Base-by-base conservation (phyloP, 35 echinoderm and acorn worm species). In the Heliocidaris erythrogramma region DNA sequence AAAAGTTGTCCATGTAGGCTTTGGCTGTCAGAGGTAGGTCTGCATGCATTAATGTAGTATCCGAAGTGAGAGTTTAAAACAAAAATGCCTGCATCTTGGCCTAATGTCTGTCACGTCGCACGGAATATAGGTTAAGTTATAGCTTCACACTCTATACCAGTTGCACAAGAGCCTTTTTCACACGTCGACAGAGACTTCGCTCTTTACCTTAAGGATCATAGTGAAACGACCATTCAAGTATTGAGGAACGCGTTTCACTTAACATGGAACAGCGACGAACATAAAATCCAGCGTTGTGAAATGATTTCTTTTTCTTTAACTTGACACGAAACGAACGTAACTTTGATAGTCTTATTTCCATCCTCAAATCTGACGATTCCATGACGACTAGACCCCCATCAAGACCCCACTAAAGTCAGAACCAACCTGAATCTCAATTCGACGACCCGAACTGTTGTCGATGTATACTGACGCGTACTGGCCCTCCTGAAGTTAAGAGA, bases 381-480 rank as follows among this genome's bases (percentile, higher is more conserved):
- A 35, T 8, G 85, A 29, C 14, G 18, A 71, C 86, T 94, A 97
- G 13, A 97, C 96, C 2, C 98, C 98, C 96, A 99, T 96, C 78
- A 99, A 32, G n/a, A 96, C 92, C 13, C 98, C 98, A 0, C 94
- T 96, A 84, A 97, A 99, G 42, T 99, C 98, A 0, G 98, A 99
- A 7, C 98, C 97, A 47, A 93, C 85, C 61, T 97, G 97, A 4
- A 97, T 93, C 7, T 59, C 93, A 31, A 99, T 94, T 42, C 93
- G 94, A 71, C 91, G 95, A 21, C 93, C 91, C 14, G 97, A 99
- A 85, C 97, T 99, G 94, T 99, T 99, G 49, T 99, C 98, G 13
- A 99, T 92, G 48, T 95, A 99, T 7, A 99, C 94, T 32, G 98
- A 99, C 11, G 93, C 98, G 85, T 99, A 99, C 88, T 99, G 97